Percentiles rank a stretch among this genome's conserved stretches.
These are phyloP conservation scores for Anagyrus pseudococci DNA, from an alignment of 2,888 invertebrate genomes.

Conservation along the genomic window DNA sequence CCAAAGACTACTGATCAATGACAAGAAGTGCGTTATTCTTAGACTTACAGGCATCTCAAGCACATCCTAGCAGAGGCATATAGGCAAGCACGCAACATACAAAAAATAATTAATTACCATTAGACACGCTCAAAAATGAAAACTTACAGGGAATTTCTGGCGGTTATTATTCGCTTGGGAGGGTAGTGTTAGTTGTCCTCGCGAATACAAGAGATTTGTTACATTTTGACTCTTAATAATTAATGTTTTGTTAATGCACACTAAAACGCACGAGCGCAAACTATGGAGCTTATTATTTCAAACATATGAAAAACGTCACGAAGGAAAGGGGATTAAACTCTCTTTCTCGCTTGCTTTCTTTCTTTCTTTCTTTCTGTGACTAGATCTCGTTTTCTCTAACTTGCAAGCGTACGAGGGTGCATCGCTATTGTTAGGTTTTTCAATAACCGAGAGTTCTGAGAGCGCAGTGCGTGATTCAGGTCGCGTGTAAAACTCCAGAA, in stretches of 20 bases:
- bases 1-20: slow-evolving; percentile 30
- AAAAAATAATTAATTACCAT: slow-evolving; percentile 40
- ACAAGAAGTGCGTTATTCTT: slow-evolving; percentile 40
- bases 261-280: slow-evolving; percentile 32
- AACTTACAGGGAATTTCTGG: slow-evolving; percentile 39
- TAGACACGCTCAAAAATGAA: slow-evolving; percentile 36
- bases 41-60: slow-evolving; percentile 62
- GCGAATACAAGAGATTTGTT: slow-evolving; percentile 23
- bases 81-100: slow-evolving; percentile 58
- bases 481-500: slow-evolving; percentile 42
- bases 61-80: slow-evolving; percentile 58
- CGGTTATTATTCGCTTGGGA: slow-evolving; percentile 37
- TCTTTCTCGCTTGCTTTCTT: slow-evolving; percentile 37
- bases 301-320: slow-evolving; percentile 28
- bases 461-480: slow-evolving; percentile 32
- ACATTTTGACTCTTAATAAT: slow-evolving; percentile 2
- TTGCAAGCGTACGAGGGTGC: slow-evolving; percentile 39
- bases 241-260: slow-evolving; percentile 1
- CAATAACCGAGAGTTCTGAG: slow-evolving; percentile 39
- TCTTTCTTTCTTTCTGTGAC: too few species aligned
- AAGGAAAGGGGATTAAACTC: slow-evolving; percentile 35
- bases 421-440: slow-evolving; percentile 38
- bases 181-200: slow-evolving; percentile 38
- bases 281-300: slow-evolving; percentile 29
- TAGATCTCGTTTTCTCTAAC: slow-evolving; percentile 37